phyloP scores from a whole-genome alignment of 2,113 vertebrate genomes.

The Condylura cristata region DNA sequence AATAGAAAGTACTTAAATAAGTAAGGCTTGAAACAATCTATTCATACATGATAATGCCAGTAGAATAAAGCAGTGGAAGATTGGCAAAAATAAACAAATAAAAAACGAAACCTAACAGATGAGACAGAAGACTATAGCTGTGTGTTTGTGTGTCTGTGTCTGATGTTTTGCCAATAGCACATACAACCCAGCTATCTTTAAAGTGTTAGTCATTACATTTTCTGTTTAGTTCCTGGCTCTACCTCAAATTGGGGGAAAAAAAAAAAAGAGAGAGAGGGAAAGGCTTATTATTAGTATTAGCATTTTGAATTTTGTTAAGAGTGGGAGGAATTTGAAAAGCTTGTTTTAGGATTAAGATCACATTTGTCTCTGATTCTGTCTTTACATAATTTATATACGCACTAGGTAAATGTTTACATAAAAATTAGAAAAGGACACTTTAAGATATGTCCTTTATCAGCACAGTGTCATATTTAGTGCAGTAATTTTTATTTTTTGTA shows the following conservation, averaged over 20 bases:
- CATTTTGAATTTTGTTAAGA: slow-evolving; percentile 14
- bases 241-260: neutral
- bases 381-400: neutral
- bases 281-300: neutral
- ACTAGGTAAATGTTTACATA: neutral
- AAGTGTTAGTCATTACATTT: neutral
- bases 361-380: slow-evolving; percentile 3
- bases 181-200: neutral
- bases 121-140: neutral
- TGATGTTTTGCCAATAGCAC: neutral
- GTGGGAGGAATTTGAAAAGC: neutral
- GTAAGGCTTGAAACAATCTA: neutral
- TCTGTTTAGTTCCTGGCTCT: neutral
- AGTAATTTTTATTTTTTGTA: neutral
- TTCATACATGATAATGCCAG: neutral
- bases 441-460: neutral
- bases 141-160: neutral
- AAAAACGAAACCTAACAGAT: neutral
- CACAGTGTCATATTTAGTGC: neutral
- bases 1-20: neutral
- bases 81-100: neutral
- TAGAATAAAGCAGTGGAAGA: neutral
- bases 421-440: neutral
- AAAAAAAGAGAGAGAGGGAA: neutral
- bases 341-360: neutral